Evolutionary conservation across 2,113 vertebrate species (phyloP).

Genomic region (Natator depressus): DNA sequence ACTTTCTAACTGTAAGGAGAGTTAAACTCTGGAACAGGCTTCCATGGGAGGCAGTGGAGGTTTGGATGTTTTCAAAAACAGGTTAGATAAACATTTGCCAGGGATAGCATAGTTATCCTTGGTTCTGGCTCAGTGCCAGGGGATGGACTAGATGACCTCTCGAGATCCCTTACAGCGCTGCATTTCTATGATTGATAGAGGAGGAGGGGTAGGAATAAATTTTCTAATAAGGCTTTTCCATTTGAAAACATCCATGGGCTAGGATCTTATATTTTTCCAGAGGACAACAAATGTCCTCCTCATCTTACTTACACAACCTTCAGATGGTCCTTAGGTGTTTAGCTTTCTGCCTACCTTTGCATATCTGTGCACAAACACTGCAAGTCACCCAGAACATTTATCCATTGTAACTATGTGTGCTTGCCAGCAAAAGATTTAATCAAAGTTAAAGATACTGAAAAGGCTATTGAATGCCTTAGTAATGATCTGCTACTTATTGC

Average conservation of each 20-base stretch:
- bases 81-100: no score
- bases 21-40: no score
- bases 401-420: background rate
- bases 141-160: no score
- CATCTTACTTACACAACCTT: background rate
- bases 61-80: no score
- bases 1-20: no score
- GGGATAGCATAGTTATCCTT: no score
- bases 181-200: background rate
- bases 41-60: no score
- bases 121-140: no score
- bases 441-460: background rate
- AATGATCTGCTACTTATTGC: background rate
- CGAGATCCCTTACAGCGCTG: no score
- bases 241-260: background rate
- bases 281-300: background rate
- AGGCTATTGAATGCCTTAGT: background rate
- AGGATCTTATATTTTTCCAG: background rate
- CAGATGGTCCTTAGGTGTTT: background rate
- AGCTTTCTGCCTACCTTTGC: background rate
- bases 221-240: background rate
- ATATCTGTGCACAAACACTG: background rate
- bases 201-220: background rate
- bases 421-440: background rate
- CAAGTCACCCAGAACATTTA: rapidly evolving